These are phyloP conservation scores for Axis porcinus DNA, from an alignment of 2,113 vertebrate species.

Conservation along the genomic window DNA sequence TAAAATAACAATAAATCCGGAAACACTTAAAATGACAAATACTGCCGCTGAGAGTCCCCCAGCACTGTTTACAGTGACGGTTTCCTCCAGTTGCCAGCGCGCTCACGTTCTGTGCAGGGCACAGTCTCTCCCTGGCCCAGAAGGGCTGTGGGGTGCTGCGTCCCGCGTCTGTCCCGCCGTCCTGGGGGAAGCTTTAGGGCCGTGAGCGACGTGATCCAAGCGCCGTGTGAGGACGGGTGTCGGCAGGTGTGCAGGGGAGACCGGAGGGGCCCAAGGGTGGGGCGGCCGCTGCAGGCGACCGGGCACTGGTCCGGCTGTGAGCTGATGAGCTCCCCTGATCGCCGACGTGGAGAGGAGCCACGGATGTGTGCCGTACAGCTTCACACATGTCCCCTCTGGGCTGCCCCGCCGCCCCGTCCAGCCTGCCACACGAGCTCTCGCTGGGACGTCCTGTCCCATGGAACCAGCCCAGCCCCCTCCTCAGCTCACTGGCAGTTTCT, in stretches of 20 bases:
- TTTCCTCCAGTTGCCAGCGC: fast-evolving
- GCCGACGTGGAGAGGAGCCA: fast-evolving
- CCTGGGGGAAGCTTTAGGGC: background rate
- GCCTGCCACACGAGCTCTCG: background rate
- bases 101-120: fast-evolving
- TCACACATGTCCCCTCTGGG: fast-evolving
- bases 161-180: background rate
- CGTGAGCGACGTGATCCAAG: background rate
- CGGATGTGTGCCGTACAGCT: fast-evolving
- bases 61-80: background rate
- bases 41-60: slow-evolving; percentile 5
- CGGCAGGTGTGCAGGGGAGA: fast-evolving
- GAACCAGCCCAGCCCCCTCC: background rate
- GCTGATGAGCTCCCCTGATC: fast-evolving
- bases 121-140: background rate
- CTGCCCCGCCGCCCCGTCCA: fast-evolving
- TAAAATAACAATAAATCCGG: slow-evolving; percentile 9
- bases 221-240: background rate
- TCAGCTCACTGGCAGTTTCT: background rate
- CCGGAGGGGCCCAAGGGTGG: fast-evolving
- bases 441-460: background rate
- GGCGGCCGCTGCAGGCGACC: fast-evolving
- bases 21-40: background rate
- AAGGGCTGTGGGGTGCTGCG: background rate
- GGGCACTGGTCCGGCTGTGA: fast-evolving